Evolutionary conservation across 2,113 vertebrate genomes (phyloP).

Genomic region (Formicarius rufipectus): DNA sequence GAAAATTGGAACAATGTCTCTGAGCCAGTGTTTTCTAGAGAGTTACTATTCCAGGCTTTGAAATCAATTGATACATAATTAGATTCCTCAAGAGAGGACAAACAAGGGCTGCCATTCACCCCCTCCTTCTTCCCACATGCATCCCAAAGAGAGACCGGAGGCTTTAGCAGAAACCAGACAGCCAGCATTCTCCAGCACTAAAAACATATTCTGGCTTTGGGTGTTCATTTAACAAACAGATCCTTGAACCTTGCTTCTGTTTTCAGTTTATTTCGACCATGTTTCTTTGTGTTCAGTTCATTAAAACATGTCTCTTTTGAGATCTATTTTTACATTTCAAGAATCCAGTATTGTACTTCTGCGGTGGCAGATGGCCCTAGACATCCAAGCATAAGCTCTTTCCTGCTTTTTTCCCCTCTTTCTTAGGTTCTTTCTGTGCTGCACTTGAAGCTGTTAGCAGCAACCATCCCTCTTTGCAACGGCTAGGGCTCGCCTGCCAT

Average conservation of each 20-base stretch:
- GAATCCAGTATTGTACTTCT: slow-evolving; percentile 70
- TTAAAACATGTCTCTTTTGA: slow-evolving; percentile 74
- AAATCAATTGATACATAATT: slow-evolving; percentile 77
- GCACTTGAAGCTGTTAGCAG: slow-evolving; percentile 21
- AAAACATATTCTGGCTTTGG: slow-evolving; percentile 77
- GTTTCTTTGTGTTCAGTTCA: slow-evolving; percentile 72
- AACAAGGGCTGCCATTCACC: slow-evolving; percentile 73
- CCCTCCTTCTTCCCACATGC: slow-evolving; percentile 70
- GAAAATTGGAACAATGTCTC: slow-evolving; percentile 64
- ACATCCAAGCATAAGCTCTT: slow-evolving; percentile 61
- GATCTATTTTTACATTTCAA: slow-evolving; percentile 74
- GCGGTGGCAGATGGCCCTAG: slow-evolving; percentile 70
- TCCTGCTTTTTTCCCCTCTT: slow-evolving; percentile 40
- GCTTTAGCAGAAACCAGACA: slow-evolving; percentile 72
- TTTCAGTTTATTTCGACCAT: slow-evolving; percentile 71
- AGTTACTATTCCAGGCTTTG: slow-evolving; percentile 70
- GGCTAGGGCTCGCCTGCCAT: background rate
- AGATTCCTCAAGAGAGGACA: slow-evolving; percentile 74
- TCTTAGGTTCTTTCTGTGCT: background rate
- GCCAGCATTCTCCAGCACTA: slow-evolving; percentile 74
- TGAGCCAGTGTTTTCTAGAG: slow-evolving; percentile 64
- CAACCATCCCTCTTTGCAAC: background rate
- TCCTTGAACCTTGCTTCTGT: slow-evolving; percentile 77
- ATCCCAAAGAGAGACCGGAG: slow-evolving; percentile 64
- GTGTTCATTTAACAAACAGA: slow-evolving; percentile 77